Evolutionary conservation across 2,797 vertebrate genomes (phyloP).

Genomic region (Manis pentadactyla): DNA sequence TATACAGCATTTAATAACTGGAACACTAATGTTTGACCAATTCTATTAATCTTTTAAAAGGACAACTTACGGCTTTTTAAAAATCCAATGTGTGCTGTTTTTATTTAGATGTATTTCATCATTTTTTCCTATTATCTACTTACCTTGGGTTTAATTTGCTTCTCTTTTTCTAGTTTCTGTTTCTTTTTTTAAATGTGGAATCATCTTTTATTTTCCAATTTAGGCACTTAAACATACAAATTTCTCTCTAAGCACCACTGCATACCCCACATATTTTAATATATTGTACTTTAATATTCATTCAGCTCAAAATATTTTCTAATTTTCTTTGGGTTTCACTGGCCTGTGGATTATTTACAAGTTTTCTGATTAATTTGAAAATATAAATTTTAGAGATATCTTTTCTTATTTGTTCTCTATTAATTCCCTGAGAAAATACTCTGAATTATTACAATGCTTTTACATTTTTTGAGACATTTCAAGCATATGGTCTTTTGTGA

Average conservation of each 20-base stretch:
- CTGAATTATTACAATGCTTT: not conserved
- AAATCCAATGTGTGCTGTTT: not conserved
- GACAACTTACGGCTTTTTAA: not conserved
- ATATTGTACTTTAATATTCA: not conserved
- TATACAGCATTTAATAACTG: not conserved
- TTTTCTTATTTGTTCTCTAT: not conserved
- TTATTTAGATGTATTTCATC: not conserved
- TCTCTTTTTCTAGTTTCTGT: not conserved
- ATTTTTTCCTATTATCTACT: not conserved
- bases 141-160: not conserved
- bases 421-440: not conserved
- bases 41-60: not conserved
- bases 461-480: not conserved
- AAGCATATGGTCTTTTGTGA: not conserved
- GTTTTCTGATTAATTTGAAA: not conserved
- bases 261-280: not conserved
- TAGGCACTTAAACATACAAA: not conserved
- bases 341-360: not conserved
- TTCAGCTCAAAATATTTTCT: constrained; percentile 5
- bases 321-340: not conserved
- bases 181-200: not conserved
- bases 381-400: not conserved
- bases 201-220: not conserved
- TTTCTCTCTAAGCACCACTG: not conserved
- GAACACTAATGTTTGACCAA: not conserved